phyloP scores from a whole-genome alignment of 2,113 vertebrate species.

The Corapipo altera region DNA sequence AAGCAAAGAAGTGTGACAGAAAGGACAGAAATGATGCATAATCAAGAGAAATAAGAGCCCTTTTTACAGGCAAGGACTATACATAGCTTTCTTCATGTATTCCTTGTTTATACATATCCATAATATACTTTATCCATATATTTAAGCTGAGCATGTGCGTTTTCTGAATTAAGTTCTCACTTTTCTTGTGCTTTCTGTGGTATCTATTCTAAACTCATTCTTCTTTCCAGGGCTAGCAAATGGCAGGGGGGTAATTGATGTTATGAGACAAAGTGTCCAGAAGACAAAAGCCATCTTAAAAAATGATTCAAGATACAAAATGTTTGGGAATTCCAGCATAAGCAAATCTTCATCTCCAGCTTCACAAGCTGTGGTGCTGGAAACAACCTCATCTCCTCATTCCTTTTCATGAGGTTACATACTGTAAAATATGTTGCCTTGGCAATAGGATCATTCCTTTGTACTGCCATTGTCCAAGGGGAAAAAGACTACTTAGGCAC shows the following conservation, averaged over 20 bases:
- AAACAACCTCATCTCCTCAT: conserved; percentile 26
- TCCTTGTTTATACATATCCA: background rate
- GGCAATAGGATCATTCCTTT: conserved; percentile 31
- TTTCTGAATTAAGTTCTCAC: background rate
- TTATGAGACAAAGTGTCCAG: background rate
- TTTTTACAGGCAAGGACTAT: background rate
- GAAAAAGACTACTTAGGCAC: background rate
- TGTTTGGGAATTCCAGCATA: background rate
- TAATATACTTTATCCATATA: background rate
- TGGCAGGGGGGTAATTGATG: background rate
- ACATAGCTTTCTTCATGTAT: background rate
- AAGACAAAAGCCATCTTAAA: background rate
- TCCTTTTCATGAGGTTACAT: background rate
- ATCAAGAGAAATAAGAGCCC: background rate
- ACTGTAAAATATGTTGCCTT: conserved; percentile 41
- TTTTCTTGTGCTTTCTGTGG: background rate
- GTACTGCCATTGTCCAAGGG: conserved; percentile 8
- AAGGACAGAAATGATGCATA: background rate
- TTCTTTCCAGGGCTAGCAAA: background rate
- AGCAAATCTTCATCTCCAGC: conserved; percentile 4
- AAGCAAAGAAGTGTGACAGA: background rate
- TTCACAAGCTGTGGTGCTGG: conserved; percentile 9
- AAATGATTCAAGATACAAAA: background rate
- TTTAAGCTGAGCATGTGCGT: background rate
- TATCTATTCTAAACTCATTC: background rate